phyloP scores from a whole-genome alignment of 2,797 vertebrate genomes.

The Streptopelia turtur region DNA sequence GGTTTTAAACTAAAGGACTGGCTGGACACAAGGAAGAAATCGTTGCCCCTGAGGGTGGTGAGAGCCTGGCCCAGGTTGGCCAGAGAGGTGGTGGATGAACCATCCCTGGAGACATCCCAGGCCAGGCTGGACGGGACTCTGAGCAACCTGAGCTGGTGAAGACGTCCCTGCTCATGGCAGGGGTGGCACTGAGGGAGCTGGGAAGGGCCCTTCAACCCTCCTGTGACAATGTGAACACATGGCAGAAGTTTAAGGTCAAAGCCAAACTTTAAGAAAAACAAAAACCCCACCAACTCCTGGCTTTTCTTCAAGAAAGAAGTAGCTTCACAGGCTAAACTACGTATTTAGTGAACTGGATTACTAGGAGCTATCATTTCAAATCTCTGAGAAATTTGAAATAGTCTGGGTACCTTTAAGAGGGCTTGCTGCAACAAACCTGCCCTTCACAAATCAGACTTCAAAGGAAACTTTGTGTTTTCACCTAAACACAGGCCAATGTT shows the following conservation, averaged over 20 bases:
- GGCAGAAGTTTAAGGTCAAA: neutral
- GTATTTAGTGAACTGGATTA: fast-evolving
- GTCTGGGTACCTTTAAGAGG: conserved; percentile 12
- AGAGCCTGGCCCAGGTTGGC: too few species aligned
- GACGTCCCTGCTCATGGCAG: neutral
- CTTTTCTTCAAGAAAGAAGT: neutral
- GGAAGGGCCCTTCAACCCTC: neutral
- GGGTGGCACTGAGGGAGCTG: too few species aligned
- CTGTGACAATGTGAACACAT: neutral
- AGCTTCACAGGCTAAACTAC: neutral
- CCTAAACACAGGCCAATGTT: conserved; percentile 61
- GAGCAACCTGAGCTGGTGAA: too few species aligned
- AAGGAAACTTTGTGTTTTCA: conserved; percentile 65
- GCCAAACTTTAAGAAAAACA: neutral
- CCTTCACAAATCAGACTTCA: conserved; percentile 31
- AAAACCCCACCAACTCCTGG: too few species aligned
- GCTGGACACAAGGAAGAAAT: too few species aligned
- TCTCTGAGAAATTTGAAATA: neutral
- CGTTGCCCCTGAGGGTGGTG: too few species aligned
- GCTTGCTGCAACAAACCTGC: neutral
- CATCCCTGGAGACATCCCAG: too few species aligned
- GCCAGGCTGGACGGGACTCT: too few species aligned
- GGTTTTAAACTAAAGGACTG: too few species aligned
- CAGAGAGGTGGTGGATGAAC: too few species aligned
- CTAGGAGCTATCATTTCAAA: neutral